These are phyloP conservation scores for Rhagonycha fulva DNA, from an alignment of 2,888 invertebrate species.

Conservation along the genomic window DNA sequence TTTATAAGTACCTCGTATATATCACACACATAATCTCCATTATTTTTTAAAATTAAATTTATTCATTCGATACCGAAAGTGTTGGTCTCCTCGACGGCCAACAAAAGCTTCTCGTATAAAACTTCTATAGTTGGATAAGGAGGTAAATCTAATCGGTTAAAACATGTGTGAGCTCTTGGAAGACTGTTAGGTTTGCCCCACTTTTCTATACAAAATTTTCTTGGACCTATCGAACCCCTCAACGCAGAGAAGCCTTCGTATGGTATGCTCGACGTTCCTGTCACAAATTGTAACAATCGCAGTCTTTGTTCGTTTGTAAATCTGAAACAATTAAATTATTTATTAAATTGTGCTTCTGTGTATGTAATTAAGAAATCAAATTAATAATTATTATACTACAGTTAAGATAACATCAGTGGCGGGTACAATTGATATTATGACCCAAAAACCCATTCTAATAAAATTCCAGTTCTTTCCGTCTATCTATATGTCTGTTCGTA, in stretches of 20 bases:
- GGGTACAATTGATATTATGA: too few species aligned
- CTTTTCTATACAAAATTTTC: slow-evolving; percentile 95
- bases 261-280: slow-evolving; percentile 96
- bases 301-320: slow-evolving; percentile 95
- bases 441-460: too few species aligned
- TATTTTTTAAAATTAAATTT: neutral
- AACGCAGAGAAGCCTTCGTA: slow-evolving; percentile 96
- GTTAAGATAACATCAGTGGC: too few species aligned
- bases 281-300: slow-evolving; percentile 93
- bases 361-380: too few species aligned
- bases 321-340: slow-evolving; percentile 54
- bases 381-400: too few species aligned
- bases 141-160: slow-evolving; percentile 95
- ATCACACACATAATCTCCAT: neutral
- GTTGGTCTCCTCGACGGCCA: slow-evolving; percentile 95
- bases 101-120: slow-evolving; percentile 86
- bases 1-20: slow-evolving; percentile 4
- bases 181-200: slow-evolving; percentile 95
- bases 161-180: slow-evolving; percentile 96
- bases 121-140: slow-evolving; percentile 92
- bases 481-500: too few species aligned
- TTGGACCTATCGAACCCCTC: slow-evolving; percentile 92
- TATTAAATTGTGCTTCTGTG: too few species aligned
- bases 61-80: slow-evolving; percentile 93
- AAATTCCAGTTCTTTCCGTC: too few species aligned